Percentiles rank a stretch among this genome's conserved stretches.
phyloP scores from a whole-genome alignment of 2,888 invertebrate genomes.

The Fabriciana adippe region DNA sequence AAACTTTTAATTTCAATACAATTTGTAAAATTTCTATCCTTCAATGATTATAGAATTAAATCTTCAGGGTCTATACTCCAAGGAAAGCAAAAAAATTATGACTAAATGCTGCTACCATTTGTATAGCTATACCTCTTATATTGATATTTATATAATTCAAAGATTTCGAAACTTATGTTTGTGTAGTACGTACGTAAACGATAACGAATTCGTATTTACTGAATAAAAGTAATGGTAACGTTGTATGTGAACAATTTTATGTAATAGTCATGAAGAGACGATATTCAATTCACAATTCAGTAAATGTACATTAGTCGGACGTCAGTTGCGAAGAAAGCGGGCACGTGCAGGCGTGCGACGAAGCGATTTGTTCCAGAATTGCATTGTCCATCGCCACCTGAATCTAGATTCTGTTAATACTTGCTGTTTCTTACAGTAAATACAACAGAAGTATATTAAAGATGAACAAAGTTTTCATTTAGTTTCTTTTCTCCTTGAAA shows the following conservation, averaged over 20 bases:
- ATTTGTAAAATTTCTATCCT: no score
- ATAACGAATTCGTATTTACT: not conserved
- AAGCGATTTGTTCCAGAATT: slow-evolving; percentile 29
- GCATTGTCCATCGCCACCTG: slow-evolving; percentile 30
- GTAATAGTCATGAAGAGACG: not conserved
- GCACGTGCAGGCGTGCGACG: slow-evolving; percentile 23
- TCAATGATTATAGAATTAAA: no score
- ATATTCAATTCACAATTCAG: slow-evolving; percentile 16
- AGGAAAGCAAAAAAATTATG: no score
- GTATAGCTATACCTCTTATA: no score
- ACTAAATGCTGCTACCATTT: no score
- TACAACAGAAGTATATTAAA: not conserved
- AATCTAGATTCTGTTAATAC: slow-evolving; percentile 30
- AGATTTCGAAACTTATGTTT: not conserved
- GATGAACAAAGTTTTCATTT: not conserved
- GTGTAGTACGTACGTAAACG: not conserved
- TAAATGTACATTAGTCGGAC: slow-evolving; percentile 28
- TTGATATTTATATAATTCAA: no score
- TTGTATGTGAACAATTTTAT: not conserved
- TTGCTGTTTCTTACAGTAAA: not conserved
- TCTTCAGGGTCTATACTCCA: no score
- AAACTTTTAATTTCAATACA: no score
- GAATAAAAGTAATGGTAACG: not conserved
- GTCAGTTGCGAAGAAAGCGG: slow-evolving; percentile 28
- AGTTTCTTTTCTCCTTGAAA: not conserved